A percentile compares a stretch with the other conserved stretches of the same genome.
Conservation (phyloP, 2,888 invertebrate species). For the Drosophila ezoana region DNA sequence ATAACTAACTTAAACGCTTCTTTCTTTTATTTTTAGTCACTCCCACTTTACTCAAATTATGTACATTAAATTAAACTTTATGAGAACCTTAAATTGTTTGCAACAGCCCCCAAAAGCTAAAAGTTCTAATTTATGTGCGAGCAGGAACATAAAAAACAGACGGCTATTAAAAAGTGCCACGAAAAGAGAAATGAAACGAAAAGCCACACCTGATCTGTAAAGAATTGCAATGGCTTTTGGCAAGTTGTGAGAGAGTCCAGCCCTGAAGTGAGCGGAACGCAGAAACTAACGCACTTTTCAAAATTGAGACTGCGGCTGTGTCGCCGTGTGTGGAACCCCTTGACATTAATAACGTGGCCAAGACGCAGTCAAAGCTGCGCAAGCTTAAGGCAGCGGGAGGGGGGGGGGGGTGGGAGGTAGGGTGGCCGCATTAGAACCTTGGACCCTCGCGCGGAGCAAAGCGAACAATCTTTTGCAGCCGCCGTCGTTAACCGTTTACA, state of each 20-base stretch:
- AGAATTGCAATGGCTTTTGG: background rate
- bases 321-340: slow-evolving; percentile 74
- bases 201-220: background rate
- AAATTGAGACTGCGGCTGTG: slow-evolving; percentile 41
- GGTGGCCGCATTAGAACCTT: slow-evolving; percentile 72
- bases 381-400: slow-evolving; percentile 24
- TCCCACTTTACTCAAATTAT: too few relatives aligned
- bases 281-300: slow-evolving; percentile 79
- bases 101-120: too few relatives aligned
- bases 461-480: slow-evolving; percentile 65
- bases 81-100: too few relatives aligned
- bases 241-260: background rate
- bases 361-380: slow-evolving; percentile 42
- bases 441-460: slow-evolving; percentile 51
- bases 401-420: slow-evolving; percentile 20
- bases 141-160: too few relatives aligned
- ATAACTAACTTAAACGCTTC: too few relatives aligned
- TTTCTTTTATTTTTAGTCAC: too few relatives aligned
- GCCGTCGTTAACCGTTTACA: slow-evolving; percentile 69
- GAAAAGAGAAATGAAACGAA: background rate
- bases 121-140: too few relatives aligned
- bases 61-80: too few relatives aligned
- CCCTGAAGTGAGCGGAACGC: slow-evolving; percentile 59
- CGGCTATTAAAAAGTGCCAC: too few relatives aligned
- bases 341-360: slow-evolving; percentile 75